Evolutionary conservation across 1,140 invertebrate species (phyloP).

Genomic region (Papilio polyxenes): DNA sequence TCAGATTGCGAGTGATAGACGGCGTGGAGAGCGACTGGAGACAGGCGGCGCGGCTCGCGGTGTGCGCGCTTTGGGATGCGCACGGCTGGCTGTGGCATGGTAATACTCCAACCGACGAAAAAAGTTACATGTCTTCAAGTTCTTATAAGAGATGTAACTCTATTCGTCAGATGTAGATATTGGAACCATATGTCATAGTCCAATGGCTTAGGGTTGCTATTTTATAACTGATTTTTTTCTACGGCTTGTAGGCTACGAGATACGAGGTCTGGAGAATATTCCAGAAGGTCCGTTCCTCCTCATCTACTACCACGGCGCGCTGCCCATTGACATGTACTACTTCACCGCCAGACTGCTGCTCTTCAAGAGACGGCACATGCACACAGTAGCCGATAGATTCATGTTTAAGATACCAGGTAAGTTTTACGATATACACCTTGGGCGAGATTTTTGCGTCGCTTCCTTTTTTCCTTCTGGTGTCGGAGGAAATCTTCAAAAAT

Average conservation of each 20-base stretch:
- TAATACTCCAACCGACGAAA: constrained; percentile 67
- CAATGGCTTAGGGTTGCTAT: too few relatives aligned
- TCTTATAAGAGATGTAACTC: too few relatives aligned
- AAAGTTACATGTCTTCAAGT: too few relatives aligned
- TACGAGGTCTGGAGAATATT: constrained; percentile 95
- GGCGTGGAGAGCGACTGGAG: constrained; percentile 84
- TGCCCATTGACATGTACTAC: constrained; percentile 99
- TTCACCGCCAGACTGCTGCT: constrained; percentile 92
- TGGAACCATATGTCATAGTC: too few relatives aligned
- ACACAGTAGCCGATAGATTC: constrained; percentile 97
- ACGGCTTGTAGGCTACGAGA: constrained; percentile 90
- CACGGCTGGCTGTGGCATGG: constrained; percentile 98
- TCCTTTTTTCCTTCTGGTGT: too few relatives aligned
- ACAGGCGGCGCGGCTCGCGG: constrained; percentile 90
- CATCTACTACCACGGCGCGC: constrained; percentile 98
- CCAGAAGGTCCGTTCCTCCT: constrained; percentile 93
- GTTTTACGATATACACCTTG: constrained; percentile 43
- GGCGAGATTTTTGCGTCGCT: too few relatives aligned
- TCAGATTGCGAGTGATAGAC: constrained; percentile 80
- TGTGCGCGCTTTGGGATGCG: constrained; percentile 96
- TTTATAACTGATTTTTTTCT: too few relatives aligned
- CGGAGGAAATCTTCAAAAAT: too few relatives aligned
- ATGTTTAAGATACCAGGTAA: constrained; percentile 97
- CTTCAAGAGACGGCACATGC: constrained; percentile 90
- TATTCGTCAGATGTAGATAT: background rate